Conservation (phyloP, 2,888 invertebrate genomes). For the Chouioia cunea region DNA sequence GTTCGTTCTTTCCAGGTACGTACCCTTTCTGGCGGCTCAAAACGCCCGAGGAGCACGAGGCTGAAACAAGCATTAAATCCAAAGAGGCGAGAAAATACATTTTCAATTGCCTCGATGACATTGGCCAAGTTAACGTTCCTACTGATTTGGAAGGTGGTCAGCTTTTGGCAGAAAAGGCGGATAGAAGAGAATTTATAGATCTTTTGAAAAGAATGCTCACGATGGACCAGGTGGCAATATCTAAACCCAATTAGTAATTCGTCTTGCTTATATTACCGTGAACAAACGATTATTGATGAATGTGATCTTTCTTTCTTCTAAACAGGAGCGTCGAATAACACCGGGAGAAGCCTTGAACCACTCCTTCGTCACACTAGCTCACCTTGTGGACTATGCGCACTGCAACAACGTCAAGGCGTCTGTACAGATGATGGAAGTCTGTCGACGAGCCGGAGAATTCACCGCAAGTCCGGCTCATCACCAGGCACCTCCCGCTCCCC, state of each 20-base stretch:
- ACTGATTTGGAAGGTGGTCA: conserved; percentile 98
- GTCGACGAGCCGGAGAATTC: conserved; percentile 71
- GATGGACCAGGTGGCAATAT: conserved; percentile 86
- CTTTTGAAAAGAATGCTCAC: conserved; percentile 98
- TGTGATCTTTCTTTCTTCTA: not conserved
- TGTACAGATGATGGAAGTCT: conserved; percentile 96
- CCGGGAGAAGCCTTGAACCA: conserved; percentile 97
- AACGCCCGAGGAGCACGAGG: conserved; percentile 98
- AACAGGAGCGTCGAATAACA: conserved; percentile 90
- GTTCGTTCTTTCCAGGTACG: conserved; percentile 67
- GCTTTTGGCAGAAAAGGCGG: conserved; percentile 95
- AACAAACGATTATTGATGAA: not conserved
- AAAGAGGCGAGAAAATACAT: conserved; percentile 99
- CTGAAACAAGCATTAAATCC: conserved; percentile 96
- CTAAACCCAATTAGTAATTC: not conserved
- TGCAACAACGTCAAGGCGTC: conserved; percentile 97
- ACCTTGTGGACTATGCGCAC: conserved; percentile 95
- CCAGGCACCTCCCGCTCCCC: conserved; percentile 70
- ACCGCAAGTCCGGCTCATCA: conserved; percentile 70
- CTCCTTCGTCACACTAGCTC: conserved; percentile 92
- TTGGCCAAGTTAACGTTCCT: conserved; percentile 95
- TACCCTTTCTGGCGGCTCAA: conserved; percentile 89
- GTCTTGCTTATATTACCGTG: not conserved
- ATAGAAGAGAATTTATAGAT: conserved; percentile 97
- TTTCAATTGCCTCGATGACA: conserved; percentile 99